Evolutionary conservation across 2,888 invertebrate species (phyloP), one percentile per base, ranked within the genome.

Genomic region (Pandemis corylana): DNA sequence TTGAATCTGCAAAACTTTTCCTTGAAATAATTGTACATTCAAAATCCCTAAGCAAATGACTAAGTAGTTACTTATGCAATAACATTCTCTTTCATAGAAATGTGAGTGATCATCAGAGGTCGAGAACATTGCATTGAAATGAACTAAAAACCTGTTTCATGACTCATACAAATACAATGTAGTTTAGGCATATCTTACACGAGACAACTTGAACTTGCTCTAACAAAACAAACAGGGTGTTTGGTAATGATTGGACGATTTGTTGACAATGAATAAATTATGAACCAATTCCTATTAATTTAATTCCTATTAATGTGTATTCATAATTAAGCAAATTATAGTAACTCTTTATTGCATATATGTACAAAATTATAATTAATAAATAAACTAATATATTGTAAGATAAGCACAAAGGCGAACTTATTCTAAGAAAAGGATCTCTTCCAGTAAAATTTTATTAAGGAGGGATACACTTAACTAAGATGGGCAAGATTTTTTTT

Each of bases 71-170:
- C 49, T 73, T 73, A 69, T 68, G 63, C 68, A 69, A 73, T 65
- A 42, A 56, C 44, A 65, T 41, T 65, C 59, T 65, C 51, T 59
- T 75, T 66, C 69, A 70, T 61, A 75, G 70, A 75, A 74, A 62
- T 44, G 28, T 56, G 67, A 68, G 63, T 75, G 71, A 61, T 59
- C 59, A 44, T 64, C 62, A 44, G 41, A 53, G 51, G 53, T 28
- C 51, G 51, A 71, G 67, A 56, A 64, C 67, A 64, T 75, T 76
- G 74, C 76, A 73, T 77, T 77, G 72, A 78, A 75, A 68, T 78
- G 78, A 79, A 78, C 78, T 44, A 76, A 71, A 74, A 78, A 79
- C 79, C 78, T 68, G 78, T 77, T 59, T 63, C 66, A 64, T 81
- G 82, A 81, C 76, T 82, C 81, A 82, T 73, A 67, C 44, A 49